These are phyloP conservation scores for Phalacrocorax aristotelis DNA, from an alignment of 2,113 vertebrate genomes.

Conservation along the genomic window DNA sequence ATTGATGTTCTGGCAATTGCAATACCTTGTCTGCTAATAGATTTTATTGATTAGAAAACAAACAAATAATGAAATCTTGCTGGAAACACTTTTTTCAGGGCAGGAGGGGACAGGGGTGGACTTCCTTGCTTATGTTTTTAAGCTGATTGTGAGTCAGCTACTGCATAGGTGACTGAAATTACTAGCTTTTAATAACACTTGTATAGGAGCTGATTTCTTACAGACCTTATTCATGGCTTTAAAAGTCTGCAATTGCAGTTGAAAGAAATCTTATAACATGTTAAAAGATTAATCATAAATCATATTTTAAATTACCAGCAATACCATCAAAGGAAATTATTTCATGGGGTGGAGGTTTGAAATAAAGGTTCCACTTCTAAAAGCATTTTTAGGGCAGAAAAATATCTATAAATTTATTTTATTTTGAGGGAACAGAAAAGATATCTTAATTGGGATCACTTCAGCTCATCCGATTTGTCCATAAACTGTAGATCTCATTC, in stretches of 20 bases:
- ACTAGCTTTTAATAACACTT: not conserved
- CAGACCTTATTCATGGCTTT: not conserved
- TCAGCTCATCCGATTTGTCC: not conserved
- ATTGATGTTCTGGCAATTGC: not conserved
- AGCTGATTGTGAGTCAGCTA: not conserved
- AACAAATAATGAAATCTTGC: not conserved
- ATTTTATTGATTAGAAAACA: constrained; percentile 15
- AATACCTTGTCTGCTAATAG: not conserved
- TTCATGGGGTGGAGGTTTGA: not conserved
- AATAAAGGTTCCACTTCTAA: not conserved
- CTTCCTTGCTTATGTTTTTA: not conserved
- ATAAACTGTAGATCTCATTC: not conserved
- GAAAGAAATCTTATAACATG: not conserved
- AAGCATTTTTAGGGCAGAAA: not conserved
- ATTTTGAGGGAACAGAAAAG: not conserved
- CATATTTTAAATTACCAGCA: not conserved
- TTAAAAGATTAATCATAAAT: constrained; percentile 10
- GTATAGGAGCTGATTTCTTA: not conserved
- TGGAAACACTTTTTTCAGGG: not conserved
- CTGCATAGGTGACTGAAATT: not conserved
- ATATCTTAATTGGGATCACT: not conserved
- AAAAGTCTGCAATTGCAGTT: not conserved
- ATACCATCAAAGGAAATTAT: not conserved
- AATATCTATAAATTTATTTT: not conserved
- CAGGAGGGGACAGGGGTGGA: accelerated